These are phyloP conservation scores for Ganaspis brasiliensis DNA, from an alignment of 2,888 invertebrate species.

Conservation along the genomic window DNA sequence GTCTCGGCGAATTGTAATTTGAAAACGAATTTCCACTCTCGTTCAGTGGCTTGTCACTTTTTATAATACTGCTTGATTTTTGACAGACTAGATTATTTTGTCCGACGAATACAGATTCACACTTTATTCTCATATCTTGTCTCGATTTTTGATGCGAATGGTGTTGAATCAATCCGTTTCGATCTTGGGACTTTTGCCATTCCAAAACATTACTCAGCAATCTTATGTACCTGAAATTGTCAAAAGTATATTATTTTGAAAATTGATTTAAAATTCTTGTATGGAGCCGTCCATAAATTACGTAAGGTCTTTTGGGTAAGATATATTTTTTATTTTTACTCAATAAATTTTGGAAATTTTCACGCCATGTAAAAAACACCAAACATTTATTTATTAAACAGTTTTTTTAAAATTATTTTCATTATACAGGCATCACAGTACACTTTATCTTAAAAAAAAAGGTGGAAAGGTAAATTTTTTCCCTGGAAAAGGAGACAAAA, in stretches of 20 bases:
- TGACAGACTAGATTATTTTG: conserved; percentile 15
- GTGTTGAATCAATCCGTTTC: conserved; percentile 69
- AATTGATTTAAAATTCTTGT: not conserved
- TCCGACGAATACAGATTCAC: conserved; percentile 60
- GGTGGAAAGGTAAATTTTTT: too few relatives aligned
- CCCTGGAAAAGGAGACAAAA: too few relatives aligned
- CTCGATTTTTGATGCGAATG: conserved; percentile 75
- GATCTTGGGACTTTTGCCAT: conserved; percentile 87
- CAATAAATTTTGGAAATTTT: too few relatives aligned
- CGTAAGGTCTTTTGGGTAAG: too few relatives aligned
- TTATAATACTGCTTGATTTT: not conserved
- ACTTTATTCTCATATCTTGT: conserved; percentile 71
- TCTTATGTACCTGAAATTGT: conserved; percentile 89
- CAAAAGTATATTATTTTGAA: conserved; percentile 23
- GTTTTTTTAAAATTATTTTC: too few relatives aligned
- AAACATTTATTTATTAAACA: too few relatives aligned
- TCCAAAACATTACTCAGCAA: conserved; percentile 92
- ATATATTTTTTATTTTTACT: too few relatives aligned
- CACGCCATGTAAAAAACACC: too few relatives aligned
- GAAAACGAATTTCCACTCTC: conserved; percentile 18
- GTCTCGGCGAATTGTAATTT: not conserved
- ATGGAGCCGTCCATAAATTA: too few relatives aligned
- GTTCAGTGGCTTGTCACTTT: not conserved
- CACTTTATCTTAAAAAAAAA: too few relatives aligned
- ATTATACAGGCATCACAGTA: too few relatives aligned